A percentile compares a stretch with the other conserved stretches of the same genome.
phyloP scores from a whole-genome alignment of 2,888 invertebrate species.

The Dione vanillae region DNA sequence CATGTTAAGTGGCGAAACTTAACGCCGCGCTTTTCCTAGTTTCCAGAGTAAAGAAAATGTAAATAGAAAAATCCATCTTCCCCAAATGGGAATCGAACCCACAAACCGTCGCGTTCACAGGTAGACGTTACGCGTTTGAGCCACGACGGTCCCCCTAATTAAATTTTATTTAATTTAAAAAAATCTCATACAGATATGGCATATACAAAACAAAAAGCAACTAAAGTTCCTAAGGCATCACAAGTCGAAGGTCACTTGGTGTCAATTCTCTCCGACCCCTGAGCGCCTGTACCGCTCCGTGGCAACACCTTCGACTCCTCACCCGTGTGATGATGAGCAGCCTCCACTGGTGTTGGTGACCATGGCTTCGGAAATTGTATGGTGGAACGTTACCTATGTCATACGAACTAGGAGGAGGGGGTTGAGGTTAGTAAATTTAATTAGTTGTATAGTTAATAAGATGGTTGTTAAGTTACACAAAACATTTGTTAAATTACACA shows the following conservation, averaged over 20 bases:
- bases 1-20: too few relatives aligned
- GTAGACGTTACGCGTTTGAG: too few relatives aligned
- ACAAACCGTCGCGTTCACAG: too few relatives aligned
- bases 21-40: too few relatives aligned
- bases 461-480: too few relatives aligned
- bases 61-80: too few relatives aligned
- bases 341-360: constrained; percentile 81
- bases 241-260: constrained; percentile 80
- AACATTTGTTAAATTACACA: too few relatives aligned
- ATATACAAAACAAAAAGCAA: constrained; percentile 69
- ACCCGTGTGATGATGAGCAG: constrained; percentile 55
- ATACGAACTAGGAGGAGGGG: constrained; percentile 59
- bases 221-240: constrained; percentile 77
- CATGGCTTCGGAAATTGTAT: constrained; percentile 83
- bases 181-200: constrained; percentile 71
- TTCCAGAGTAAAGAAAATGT: too few relatives aligned
- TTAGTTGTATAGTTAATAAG: too few relatives aligned
- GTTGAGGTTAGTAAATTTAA: constrained; percentile 56
- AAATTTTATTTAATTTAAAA: too few relatives aligned
- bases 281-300: constrained; percentile 59
- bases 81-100: too few relatives aligned
- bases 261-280: constrained; percentile 80
- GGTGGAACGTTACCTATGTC: constrained; percentile 82
- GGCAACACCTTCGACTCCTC: constrained; percentile 32
- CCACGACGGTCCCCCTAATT: too few relatives aligned